Evolutionary conservation across 1,140 invertebrate species (phyloP), one percentile per base, ranked within the genome.

Genomic region (Drosophila biarmipes): DNA sequence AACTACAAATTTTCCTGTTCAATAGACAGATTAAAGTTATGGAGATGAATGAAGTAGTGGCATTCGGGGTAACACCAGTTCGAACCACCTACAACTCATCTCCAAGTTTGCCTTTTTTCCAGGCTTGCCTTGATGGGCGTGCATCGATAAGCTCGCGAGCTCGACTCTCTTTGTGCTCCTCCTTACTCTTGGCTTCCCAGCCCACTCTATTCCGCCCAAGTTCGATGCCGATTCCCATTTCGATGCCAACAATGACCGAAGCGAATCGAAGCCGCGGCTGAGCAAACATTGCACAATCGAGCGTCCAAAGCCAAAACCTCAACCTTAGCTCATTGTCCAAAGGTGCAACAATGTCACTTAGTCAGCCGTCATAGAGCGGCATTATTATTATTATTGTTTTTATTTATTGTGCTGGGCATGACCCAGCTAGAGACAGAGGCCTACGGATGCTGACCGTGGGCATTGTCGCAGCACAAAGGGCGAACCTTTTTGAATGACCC

Each of bases 311-410:
- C 4, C n/a, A 31, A 15, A 46, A 29, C 8, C 35, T 35, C 54
- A 40, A 42, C 49, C 48, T 57, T 57, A 73, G 51, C n/a, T 82
- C 68, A 54, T 69, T 59, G 51, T 69, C 40, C 35, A 12, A 1
- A 14, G 51, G 35, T 62, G 59, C 73, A 81, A 74, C 75, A 79
- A 64, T 84, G 80, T 85, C 57, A 85, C 72, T 85, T 78, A 68
- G 80, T 59, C 79, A 82, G 67, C 42, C 29, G 19, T 29, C 43
- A 45, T 40, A 46, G 53, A 43, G 35, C 43, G 57, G 61, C 71
- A 15, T 66, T 62, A 51, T 62, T 31, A 21, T 46, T 63, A 59
- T 80, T 15, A 21, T 73, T 67, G 61, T 73, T 80, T 67, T 67
- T 67, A 64, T 73, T 80, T 67, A 76, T 72, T 45, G 40, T 35